Base-by-base conservation (phyloP, 1,140 invertebrate species). In the Danaus melanippus region DNA sequence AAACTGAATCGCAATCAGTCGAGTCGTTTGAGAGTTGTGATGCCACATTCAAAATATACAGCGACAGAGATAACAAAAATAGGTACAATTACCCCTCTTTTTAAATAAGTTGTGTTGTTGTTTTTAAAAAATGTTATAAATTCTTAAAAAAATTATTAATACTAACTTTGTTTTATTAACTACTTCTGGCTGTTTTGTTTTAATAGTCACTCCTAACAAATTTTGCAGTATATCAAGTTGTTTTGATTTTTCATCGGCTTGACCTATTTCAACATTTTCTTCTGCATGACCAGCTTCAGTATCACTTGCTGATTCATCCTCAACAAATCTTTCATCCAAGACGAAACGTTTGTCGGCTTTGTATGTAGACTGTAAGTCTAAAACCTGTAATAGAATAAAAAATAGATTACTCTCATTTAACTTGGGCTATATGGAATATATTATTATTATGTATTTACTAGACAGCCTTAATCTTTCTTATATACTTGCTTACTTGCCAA, bases 341-440 rank as follows among this genome's bases (percentile, higher is more conserved):
- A 67, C 76, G 74, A 92, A 92, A 67, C 90, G 76, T 73, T 88
- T 86, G 69, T 92, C 91, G 72, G 89, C 88, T 71, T 90, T 89
- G 65, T 87, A 88, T 62, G 76, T 87, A 47, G 87, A 86, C 84
- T 89, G 88, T 60, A 89, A 82, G 73, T 89, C 84, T 72, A 89
- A 75, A 67, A 89, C 77, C 88, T 89, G 58, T 39, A 64, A 75
- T 46, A 2, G 47, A 5, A 32, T 32, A 32, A 4, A 32, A 7
- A 32, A 32, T 32, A 32, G 6, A 32, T 32, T 2, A 32, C 21
- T 32, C 17, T 2, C 17, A 21, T 21, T 21, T 21, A 21, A 21
- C 17, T 21, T n/a, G n/a, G n/a, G n/a, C n/a, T n/a, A n/a, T n/a
- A n/a, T n/a, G n/a, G n/a, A n/a, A n/a, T n/a, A n/a, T 15, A 15